Conservation (phyloP, 2,797 vertebrate species). For the Hapalemur alaotrensis region DNA sequence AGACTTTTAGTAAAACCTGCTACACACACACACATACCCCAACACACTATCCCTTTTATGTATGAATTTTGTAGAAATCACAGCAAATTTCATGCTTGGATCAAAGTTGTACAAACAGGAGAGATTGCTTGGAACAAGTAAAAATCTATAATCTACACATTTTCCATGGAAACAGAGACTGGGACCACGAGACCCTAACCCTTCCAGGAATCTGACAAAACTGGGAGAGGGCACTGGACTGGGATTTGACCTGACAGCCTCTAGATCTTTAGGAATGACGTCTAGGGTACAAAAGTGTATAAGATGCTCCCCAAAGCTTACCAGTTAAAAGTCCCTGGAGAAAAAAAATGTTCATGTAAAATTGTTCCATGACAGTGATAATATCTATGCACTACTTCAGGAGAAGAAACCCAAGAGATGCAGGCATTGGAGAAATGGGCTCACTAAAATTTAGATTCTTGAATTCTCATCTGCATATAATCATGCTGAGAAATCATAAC, state of each 20-base stretch:
- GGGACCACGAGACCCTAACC: background rate
- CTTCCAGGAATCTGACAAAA: background rate
- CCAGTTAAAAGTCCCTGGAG: background rate
- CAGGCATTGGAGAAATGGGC: background rate
- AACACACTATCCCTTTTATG: background rate
- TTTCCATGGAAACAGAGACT: background rate
- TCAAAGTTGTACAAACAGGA: background rate
- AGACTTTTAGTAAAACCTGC: background rate
- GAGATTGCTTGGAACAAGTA: background rate
- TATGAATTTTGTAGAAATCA: background rate
- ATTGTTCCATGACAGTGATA: background rate
- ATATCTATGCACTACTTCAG: background rate
- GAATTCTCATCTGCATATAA: conserved; percentile 25
- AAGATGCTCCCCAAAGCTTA: background rate
- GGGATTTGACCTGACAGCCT: background rate
- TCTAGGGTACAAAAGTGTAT: background rate
- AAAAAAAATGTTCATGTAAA: conserved; percentile 10
- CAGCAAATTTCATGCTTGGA: background rate
- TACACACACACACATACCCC: background rate
- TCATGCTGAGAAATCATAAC: background rate
- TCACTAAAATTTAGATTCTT: background rate
- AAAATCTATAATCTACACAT: background rate
- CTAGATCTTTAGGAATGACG: background rate
- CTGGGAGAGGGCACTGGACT: background rate
- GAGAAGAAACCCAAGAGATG: background rate